Evolutionary conservation across 1,140 invertebrate genomes (phyloP).

Genomic region (Pantala flavescens): DNA sequence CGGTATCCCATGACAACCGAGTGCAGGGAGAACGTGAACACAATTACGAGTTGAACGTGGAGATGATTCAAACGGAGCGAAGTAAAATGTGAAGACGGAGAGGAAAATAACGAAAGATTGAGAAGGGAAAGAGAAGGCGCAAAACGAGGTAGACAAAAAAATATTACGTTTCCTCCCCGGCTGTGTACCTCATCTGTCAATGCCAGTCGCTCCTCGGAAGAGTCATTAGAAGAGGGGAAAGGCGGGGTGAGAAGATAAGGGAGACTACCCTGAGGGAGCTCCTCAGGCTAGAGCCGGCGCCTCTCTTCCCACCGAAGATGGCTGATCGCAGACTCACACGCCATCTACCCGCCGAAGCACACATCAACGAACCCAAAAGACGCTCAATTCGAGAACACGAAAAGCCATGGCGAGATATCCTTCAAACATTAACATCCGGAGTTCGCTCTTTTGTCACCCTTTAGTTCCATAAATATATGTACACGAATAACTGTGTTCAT

Average conservation of each 20-base stretch:
- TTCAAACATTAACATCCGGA: too few relatives aligned
- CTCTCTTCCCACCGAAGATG: not conserved
- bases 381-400: too few relatives aligned
- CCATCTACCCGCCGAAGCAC: not conserved
- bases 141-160: slow-evolving; percentile 8
- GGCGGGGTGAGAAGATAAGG: not conserved
- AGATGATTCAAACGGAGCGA: not conserved
- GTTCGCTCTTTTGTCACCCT: too few relatives aligned
- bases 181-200: slow-evolving; percentile 3
- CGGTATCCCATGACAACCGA: too few relatives aligned
- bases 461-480: too few relatives aligned
- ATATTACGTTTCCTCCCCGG: not conserved
- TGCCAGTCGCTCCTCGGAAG: not conserved
- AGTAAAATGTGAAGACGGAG: not conserved
- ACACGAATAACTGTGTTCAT: too few relatives aligned
- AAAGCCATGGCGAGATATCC: too few relatives aligned
- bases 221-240: not conserved
- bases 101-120: not conserved
- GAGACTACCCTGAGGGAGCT: not conserved
- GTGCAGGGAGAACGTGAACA: too few relatives aligned
- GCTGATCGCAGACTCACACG: not conserved
- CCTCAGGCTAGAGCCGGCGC: too few relatives aligned
- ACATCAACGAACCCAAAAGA: not conserved
- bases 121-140: not conserved
- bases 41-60: not conserved